Percentiles rank a stretch among this genome's conserved stretches.
phyloP scores from a whole-genome alignment of 2,797 vertebrate genomes.

The Chloroceryle inda region DNA sequence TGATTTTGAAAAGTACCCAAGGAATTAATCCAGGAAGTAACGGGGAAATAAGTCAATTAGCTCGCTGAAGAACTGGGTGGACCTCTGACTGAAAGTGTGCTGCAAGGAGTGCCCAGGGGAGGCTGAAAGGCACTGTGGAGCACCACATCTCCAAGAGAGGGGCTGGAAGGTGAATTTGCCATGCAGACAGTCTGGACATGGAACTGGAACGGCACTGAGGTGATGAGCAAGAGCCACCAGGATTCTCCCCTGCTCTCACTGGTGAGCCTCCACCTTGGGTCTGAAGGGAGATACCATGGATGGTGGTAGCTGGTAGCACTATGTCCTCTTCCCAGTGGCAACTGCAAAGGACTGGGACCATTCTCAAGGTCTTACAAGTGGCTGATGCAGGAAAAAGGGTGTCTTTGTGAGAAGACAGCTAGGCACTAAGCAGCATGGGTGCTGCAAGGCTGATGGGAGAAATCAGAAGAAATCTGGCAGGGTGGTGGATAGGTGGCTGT shows the following conservation, averaged over 20 bases:
- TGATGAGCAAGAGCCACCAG: not conserved
- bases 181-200: fast-evolving
- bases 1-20: not conserved
- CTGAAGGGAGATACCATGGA: not conserved
- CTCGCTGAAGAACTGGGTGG: not conserved
- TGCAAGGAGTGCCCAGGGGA: not conserved
- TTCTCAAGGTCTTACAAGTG: not conserved
- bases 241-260: not conserved
- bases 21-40: slow-evolving; percentile 25
- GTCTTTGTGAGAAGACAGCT: not conserved
- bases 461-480: not conserved
- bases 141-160: not conserved
- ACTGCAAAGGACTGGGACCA: not conserved
- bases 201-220: not conserved
- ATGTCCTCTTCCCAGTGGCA: not conserved
- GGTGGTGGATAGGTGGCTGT: not conserved
- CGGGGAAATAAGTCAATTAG: not conserved
- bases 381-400: not conserved
- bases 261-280: not conserved
- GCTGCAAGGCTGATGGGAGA: not conserved
- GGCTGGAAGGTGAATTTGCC: not conserved
- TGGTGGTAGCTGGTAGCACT: not conserved
- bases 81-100: not conserved
- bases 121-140: not conserved
- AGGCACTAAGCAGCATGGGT: not conserved